phyloP scores from a whole-genome alignment of 2,888 invertebrate genomes.

The Leptinotarsa peninsularis region DNA sequence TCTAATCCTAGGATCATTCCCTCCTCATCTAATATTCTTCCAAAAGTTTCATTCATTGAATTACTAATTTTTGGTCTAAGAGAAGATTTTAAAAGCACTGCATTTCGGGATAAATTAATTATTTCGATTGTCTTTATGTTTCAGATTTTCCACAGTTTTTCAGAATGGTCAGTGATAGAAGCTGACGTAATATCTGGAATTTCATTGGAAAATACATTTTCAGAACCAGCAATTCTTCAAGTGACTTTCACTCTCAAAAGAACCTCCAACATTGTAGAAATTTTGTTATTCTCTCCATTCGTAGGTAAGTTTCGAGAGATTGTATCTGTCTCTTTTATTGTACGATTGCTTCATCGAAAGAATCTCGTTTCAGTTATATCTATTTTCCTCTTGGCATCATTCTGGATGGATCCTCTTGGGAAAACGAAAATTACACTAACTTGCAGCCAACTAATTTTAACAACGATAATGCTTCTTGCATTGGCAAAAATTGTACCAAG shows the following conservation, averaged over 20 bases:
- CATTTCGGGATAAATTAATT: not conserved
- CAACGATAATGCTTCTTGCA: conserved; percentile 54
- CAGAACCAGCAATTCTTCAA: conserved; percentile 50
- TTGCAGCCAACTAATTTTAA: conserved; percentile 59
- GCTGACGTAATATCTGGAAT: conserved; percentile 40
- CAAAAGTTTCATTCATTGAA: too few species aligned
- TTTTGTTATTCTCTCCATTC: conserved; percentile 60
- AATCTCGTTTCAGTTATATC: conserved; percentile 54
- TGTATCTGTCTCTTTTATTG: too few species aligned
- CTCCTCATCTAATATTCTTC: too few species aligned
- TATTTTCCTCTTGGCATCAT: conserved; percentile 57
- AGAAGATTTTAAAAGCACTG: too few species aligned
- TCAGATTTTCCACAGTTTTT: conserved; percentile 46
- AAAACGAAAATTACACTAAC: conserved; percentile 58
- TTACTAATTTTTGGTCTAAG: too few species aligned
- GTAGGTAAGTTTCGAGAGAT: conserved; percentile 52
- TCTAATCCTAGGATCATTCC: too few species aligned
- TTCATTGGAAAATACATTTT: conserved; percentile 26
- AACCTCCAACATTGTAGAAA: conserved; percentile 54
- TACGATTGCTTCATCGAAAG: too few species aligned
- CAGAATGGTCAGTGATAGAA: conserved; percentile 54
- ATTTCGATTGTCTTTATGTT: conserved; percentile 18
- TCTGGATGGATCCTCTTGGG: conserved; percentile 62
- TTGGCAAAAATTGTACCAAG: conserved; percentile 57
- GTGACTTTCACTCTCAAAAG: conserved; percentile 56